Evolutionary conservation across 2,888 invertebrate genomes (phyloP), one percentile per base, ranked within the genome.

Genomic region (Suillia variegata): DNA sequence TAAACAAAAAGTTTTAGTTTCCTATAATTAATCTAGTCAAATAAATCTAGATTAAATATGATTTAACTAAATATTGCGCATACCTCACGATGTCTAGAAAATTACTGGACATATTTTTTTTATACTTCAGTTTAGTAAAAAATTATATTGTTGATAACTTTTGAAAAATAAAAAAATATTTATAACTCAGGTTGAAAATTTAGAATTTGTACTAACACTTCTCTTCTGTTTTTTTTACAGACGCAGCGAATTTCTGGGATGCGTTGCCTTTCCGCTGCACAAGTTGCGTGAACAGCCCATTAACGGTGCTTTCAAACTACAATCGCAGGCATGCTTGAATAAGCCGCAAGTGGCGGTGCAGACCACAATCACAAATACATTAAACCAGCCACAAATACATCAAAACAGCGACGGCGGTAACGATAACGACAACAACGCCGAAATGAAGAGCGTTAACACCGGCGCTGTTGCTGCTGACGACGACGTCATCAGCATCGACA

Each of bases 241-340:
- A 85, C 89, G 92, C 85, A 95, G 94, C 86, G 94, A 95, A 84
- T 92, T 95, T 83, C 85, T 96, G 84, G 96, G 95, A 86, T 95
- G 94, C 83, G 91, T 93, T 89, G 93, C 94, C 83, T 93, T 95
- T 84, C 91, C 93, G 72, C 85, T 95, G 74, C 89, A 89, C 83
- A 88, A 92, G 86, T 89, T 90, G 70, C 85, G 89, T 83, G 88
- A 87, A 79, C 88, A 87, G 78, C 87, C 87, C 87, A 68, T 76
- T 58, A 77, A 89, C 85, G 92, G 92, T 73, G 88, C 89, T 70
- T 92, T 88, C 83, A 89, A 88, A 80, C 85, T 93, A 73, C 88
- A 91, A 76, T 86, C 88, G 51, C 88, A 88, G 81, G 85, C 85
- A 75, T 87, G 75, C 85, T 85, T 70, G 82, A 85, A 69, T 82